Base-by-base conservation (phyloP, 1,140 invertebrate genomes). In the Hyphantria cunea region DNA sequence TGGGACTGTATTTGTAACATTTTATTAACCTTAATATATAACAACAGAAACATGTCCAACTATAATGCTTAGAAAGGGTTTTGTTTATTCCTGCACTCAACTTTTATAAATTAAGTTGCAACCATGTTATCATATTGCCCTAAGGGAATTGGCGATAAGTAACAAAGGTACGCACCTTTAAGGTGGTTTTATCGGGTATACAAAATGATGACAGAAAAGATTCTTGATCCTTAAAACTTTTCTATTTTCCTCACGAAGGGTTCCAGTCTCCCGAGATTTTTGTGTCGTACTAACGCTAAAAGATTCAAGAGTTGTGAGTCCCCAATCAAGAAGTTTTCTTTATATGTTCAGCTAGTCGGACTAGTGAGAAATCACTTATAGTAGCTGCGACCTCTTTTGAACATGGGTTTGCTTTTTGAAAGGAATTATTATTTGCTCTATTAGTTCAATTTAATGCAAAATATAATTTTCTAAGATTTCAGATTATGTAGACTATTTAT, bases 161-260 rank as follows among this genome's bases (percentile, higher is more conserved):
- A 12, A 31, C 0, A 3, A 34, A 48, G 12, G 41, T 13, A 53
- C 37, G 51, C 25, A 60, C 64, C 50, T 66, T 60, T 41, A 14
- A 13, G 41, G 14, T 51, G 55, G 51, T 62, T 61, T 56, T 50
- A 56, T 62, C 37, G 39, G 55, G 52, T 56, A 56, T 41, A 42
- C 17, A 17, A 54, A 66, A 54, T 61, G 56, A 66, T 39, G 64
- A 61, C 56, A 61, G 15, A n/a, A 45, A 61, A 42, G 64, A 45
- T 53, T 66, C 47, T 55, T 15, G 33, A 49, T 50, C 49, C 58
- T 61, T 66, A 66, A 66, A 66, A 66, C 56, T 66, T 66, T 39
- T 37, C 56, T 59, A 58, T 66, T 61, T 61, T 55, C 33, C 51
- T 50, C 47, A 55, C 50, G 34, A 66, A 61, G 56, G 58, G 63